Evolutionary conservation across 2,888 invertebrate genomes (phyloP).

Genomic region (Cerceris ruficornis): DNA sequence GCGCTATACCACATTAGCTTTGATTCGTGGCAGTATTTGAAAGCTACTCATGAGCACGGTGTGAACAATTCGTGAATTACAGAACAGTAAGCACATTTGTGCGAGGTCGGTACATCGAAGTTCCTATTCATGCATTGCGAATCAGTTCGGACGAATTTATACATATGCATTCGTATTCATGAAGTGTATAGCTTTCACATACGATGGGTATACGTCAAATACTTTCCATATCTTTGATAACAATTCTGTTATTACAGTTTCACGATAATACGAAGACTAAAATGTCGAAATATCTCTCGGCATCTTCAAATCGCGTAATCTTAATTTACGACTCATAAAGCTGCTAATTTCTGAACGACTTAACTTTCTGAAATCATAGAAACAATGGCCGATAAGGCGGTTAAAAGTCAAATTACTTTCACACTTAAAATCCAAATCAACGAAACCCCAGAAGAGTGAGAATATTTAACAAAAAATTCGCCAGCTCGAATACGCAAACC

Average conservation of each 20-base stretch:
- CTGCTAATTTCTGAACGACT: not conserved
- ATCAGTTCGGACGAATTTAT: conserved; percentile 4
- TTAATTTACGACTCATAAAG: not conserved
- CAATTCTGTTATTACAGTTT: not conserved
- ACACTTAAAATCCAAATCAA: not conserved
- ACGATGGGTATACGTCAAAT: not conserved
- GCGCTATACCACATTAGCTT: not conserved
- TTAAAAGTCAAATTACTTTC: not conserved
- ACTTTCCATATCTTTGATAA: not conserved
- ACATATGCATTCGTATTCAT: conserved; percentile 4
- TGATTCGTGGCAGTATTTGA: not conserved
- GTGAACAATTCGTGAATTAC: conserved; percentile 2
- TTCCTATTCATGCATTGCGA: conserved; percentile 6
- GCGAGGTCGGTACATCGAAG: conserved; percentile 2
- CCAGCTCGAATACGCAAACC: not conserved
- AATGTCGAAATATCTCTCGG: not conserved
- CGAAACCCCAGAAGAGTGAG: not conserved
- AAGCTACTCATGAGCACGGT: not conserved
- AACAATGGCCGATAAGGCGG: not conserved
- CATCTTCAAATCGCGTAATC: not conserved
- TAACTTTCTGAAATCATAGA: not conserved
- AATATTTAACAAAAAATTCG: not conserved
- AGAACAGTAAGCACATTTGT: conserved; percentile 2
- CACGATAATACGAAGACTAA: not conserved
- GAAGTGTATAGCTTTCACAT: not conserved